Evolutionary conservation across 2,888 invertebrate genomes (phyloP), one percentile per base, ranked within the genome.

Genomic region (Stegophylla sp.): DNA sequence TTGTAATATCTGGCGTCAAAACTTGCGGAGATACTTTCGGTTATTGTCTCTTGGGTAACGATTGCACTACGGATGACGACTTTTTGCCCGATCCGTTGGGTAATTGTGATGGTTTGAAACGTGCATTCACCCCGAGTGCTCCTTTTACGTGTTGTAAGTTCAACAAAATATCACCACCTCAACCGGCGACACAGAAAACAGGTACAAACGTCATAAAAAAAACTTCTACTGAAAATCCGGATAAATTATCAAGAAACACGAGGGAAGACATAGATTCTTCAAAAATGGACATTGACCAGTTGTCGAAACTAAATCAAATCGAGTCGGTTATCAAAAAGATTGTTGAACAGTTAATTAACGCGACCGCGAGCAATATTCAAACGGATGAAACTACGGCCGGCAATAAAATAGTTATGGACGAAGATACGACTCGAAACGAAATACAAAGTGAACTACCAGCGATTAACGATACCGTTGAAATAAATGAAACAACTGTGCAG

Each of bases 1-100:
- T 87, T 83, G 87, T 87, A 77, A 87, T 87, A 82, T 86, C 86
- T 61, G 87, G 87, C 15, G 87, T 87, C 28, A 84, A 84, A 67
- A 86, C 86, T 3, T 87, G 87, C 82, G 85, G 86, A 3, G 83
- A 83, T n/a, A 86, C 86, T 2, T 82, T 76, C 0, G 87, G 87
- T 41, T 87, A 87, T 84, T 87, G 87, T 82, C 85, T 87, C 43
- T 84, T 87, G 45, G 87, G 87, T 17, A 76, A 84, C 28, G 86
- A 86, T 84, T 87, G 87, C 82, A 85, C 86, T 0, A 84, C 86
- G 66, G 86, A 87, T 82, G 85, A 86, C 61, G 87, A 87, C 83
- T 87, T 87, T 83, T 84, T 85, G 13, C 84, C 85, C 0, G 85
- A 84, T 69, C 73, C 82, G 7, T 85, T 84, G 0, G 86, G 86